Base-by-base conservation (phyloP, 2,113 vertebrate species). In the Tragulus kanchil region DNA sequence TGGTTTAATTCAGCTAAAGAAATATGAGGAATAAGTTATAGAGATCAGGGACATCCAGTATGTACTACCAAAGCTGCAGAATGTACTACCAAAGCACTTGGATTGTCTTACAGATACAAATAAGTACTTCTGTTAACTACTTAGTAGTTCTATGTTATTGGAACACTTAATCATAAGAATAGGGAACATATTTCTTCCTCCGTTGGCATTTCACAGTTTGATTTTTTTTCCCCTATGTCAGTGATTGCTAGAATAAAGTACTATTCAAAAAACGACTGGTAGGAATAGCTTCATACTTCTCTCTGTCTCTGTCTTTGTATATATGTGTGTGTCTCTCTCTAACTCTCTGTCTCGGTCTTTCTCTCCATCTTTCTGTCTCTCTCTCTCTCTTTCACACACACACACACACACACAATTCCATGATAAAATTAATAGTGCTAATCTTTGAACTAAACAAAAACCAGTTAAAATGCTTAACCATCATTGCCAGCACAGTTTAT, bases 221-320 rank as follows among this genome's bases (percentile, higher is more conserved):
- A 5, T 16, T 75, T 19, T 42, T 71, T 91, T 89, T 83, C 65
- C 45, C 83, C 59, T 85, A 12, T 94, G 23, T 62, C 26, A 61
- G 15, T 67, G 54, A 81, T 81, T 84, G 9, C 73, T 90, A 28
- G 42, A 91, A 97, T 82, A 73, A 48, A 56, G 3, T 67, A 50
- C 3, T 73, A 71, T 95, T 90, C 64, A 96, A 94, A 93, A 90
- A 59, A n/a, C 45, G 90, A 54, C 52, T 84, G 50, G 87, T 58
- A 89, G 42, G 4, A 95, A 69, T 42, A 52, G 5, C 19, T 89
- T 78, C 14, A 61, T 59, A 26, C 58, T 17, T 14, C 85, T 59
- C 48, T 31, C 10, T 36, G 36, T 36, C 36, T 36, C 36, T 36
- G 36, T 36, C 36, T 36, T 36, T 36, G 36, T 36, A 36, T 36